Percentiles rank a stretch among this genome's conserved stretches.
Evolutionary conservation across 2,113 vertebrate species (phyloP).

Genomic region (Cochlearius cochlearius): DNA sequence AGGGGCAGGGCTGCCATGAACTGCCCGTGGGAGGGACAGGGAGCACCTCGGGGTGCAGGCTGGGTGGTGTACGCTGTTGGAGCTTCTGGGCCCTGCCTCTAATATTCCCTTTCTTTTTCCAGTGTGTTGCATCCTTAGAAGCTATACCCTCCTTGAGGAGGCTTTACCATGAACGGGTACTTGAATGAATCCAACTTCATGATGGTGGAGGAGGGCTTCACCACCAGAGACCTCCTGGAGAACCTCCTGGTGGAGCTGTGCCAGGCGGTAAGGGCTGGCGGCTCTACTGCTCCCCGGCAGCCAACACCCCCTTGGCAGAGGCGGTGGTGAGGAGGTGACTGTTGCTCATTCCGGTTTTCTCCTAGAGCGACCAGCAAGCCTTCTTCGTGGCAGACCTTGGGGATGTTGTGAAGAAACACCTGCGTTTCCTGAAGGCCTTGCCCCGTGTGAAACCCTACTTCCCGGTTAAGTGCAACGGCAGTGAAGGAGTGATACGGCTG

Average conservation of each 20-base stretch:
- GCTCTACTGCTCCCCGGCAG: not conserved
- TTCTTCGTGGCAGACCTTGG: slow-evolving; percentile 80
- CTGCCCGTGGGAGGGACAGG: accelerated
- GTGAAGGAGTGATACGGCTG: slow-evolving; percentile 73
- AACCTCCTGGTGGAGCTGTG: slow-evolving; percentile 67
- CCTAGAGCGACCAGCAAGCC: slow-evolving; percentile 55
- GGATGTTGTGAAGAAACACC: slow-evolving; percentile 75
- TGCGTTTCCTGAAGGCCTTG: slow-evolving; percentile 75
- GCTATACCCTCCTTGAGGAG: not conserved
- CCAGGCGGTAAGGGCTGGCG: slow-evolving; percentile 35
- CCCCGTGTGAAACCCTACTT: slow-evolving; percentile 77
- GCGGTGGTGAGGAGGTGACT: accelerated
- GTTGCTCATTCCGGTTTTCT: not conserved
- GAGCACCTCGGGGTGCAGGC: not conserved
- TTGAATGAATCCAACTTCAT: slow-evolving; percentile 73
- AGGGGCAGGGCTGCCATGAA: not conserved
- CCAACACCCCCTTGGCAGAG: not conserved
- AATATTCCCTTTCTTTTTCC: not conserved
- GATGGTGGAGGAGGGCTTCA: slow-evolving; percentile 81
- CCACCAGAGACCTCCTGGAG: slow-evolving; percentile 77
- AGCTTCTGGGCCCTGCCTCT: not conserved
- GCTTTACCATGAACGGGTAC: slow-evolving; percentile 68
- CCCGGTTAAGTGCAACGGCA: slow-evolving; percentile 75
- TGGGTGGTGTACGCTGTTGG: not conserved
- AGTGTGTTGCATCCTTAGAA: slow-evolving; percentile 47